These are phyloP conservation scores for Drosophila pachea DNA, from an alignment of 1,140 invertebrate species.

Conservation along the genomic window DNA sequence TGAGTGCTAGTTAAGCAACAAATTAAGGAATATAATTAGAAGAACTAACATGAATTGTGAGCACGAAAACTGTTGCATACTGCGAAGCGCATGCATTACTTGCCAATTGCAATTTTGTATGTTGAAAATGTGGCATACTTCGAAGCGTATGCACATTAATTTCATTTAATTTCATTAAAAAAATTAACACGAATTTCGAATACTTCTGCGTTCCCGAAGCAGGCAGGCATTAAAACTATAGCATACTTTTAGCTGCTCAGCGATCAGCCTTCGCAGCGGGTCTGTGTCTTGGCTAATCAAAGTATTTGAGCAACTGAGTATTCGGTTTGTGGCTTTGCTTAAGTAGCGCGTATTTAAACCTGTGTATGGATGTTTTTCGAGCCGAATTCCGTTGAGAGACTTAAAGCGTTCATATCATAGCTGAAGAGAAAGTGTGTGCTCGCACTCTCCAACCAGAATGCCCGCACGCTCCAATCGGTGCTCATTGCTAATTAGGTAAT, in stretches of 20 bases:
- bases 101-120: too few relatives aligned
- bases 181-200: too few relatives aligned
- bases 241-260: slow-evolving; percentile 24
- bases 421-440: neutral
- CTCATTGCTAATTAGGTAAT: slow-evolving; percentile 17
- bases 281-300: neutral
- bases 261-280: neutral
- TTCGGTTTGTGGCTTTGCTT: too few relatives aligned
- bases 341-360: too few relatives aligned
- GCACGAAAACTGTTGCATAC: neutral
- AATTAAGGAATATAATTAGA: too few relatives aligned
- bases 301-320: too few relatives aligned
- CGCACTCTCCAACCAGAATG: neutral
- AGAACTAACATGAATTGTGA: too few relatives aligned
- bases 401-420: neutral
- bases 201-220: too few relatives aligned
- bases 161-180: too few relatives aligned
- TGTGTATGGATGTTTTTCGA: neutral
- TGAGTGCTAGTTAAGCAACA: too few relatives aligned
- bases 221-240: neutral
- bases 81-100: neutral
- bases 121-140: too few relatives aligned
- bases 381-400: neutral
- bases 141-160: too few relatives aligned
- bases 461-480: slow-evolving; percentile 7